Conservation (phyloP, 1,140 invertebrate genomes). For the Notospermus geniculatus region DNA sequence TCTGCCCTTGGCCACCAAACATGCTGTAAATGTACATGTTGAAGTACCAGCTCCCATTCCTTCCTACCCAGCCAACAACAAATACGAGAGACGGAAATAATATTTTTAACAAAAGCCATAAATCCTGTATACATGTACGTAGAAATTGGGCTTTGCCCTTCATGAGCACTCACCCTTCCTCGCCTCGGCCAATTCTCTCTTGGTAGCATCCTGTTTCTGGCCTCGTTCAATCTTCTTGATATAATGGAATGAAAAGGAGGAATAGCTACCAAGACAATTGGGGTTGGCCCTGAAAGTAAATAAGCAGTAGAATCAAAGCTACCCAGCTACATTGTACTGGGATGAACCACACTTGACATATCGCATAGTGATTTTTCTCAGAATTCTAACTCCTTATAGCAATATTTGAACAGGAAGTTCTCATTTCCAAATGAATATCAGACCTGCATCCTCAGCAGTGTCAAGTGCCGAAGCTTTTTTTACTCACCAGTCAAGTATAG, state of each 20-base stretch:
- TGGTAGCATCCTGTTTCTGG: slow-evolving; percentile 47
- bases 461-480: neutral
- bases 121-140: too few species aligned
- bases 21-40: slow-evolving; percentile 50
- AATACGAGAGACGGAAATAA: too few species aligned
- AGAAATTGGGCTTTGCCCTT: too few species aligned
- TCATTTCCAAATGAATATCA: neutral
- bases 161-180: slow-evolving; percentile 46
- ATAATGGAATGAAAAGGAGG: slow-evolving; percentile 37
- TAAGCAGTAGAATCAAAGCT: too few species aligned
- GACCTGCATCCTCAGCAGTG: slow-evolving; percentile 38
- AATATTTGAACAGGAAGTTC: neutral
- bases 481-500: slow-evolving; percentile 47
- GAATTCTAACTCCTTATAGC: neutral
- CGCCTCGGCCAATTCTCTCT: slow-evolving; percentile 48
- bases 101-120: too few species aligned
- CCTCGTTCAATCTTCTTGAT: slow-evolving; percentile 40
- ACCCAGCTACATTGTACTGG: slow-evolving; percentile 10
- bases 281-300: slow-evolving; percentile 39
- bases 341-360: neutral
- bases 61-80: slow-evolving; percentile 48
- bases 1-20: neutral
- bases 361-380: neutral
- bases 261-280: slow-evolving; percentile 34
- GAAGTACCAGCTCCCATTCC: slow-evolving; percentile 44